Percentiles rank a stretch among this genome's conserved stretches.
phyloP scores from a whole-genome alignment of 2,797 vertebrate species.

The Mus minutoides region DNA sequence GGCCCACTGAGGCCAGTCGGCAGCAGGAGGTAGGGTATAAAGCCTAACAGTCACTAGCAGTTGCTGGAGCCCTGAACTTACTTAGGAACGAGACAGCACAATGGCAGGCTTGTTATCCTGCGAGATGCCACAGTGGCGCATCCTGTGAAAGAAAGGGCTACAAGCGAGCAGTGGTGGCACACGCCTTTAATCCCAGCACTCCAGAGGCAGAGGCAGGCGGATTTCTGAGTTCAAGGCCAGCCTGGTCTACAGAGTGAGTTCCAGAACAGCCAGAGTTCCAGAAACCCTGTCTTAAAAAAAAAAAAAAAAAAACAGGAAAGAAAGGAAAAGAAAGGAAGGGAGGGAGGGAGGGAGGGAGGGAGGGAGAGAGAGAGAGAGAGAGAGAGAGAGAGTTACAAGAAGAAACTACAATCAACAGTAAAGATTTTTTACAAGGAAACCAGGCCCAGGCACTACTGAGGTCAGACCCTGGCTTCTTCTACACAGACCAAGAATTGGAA shows the following conservation, averaged over 20 bases:
- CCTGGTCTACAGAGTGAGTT: too few species aligned
- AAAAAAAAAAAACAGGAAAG: too few species aligned
- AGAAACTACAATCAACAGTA: background rate
- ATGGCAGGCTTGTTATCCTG: background rate
- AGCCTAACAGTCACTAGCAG: background rate
- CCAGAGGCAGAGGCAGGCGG: too few species aligned
- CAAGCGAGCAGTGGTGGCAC: too few species aligned
- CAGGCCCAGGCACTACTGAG: background rate
- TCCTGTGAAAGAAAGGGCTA: slow-evolving; percentile 4
- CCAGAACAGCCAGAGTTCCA: too few species aligned
- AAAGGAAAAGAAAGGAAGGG: too few species aligned
- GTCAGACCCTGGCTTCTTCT: background rate
- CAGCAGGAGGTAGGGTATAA: background rate
- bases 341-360: slow-evolving; percentile 22
- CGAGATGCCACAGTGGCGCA: background rate
- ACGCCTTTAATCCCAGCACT: too few species aligned
- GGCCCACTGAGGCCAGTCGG: too few species aligned
- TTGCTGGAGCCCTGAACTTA: background rate
- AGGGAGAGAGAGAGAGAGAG: slow-evolving; percentile 14
- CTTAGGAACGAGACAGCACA: background rate
- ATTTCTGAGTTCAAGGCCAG: too few species aligned
- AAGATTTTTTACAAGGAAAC: background rate
- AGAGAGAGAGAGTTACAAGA: background rate
- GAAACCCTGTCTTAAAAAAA: too few species aligned
- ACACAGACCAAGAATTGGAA: background rate